Base-by-base conservation (phyloP, 2,797 vertebrate species). In the Schizopygopsis malacanthus region DNA sequence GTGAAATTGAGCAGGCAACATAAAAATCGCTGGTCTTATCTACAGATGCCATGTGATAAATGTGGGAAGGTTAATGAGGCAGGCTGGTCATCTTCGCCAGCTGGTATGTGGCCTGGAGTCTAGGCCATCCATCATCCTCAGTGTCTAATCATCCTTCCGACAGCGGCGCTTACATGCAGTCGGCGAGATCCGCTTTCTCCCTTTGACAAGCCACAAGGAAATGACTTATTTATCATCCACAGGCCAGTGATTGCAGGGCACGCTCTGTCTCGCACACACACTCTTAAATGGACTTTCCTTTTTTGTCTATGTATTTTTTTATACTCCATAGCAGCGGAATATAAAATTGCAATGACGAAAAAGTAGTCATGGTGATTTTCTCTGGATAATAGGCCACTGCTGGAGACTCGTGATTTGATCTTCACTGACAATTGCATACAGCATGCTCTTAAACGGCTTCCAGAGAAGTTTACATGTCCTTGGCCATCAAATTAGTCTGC, bases 81-180 rank as follows among this genome's bases (percentile, higher is more conserved):
- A 77, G 81, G 91, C 89, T 89, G 81, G 90, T 83, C 70, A 78
- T 79, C 79, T 86, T 89, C 89, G 76, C 91, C 92, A 93, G 88
- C 92, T 88, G 78, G 80, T 89, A 85, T 91, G 90, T 87, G 80
- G 89, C 89, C 47, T 52, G 6, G 50, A 88, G 83, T 47, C 75
- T 87, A 86, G 88, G 82, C 87, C 93, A 95, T 96, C 95, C 91
- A 92, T 96, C 95, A 95, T 95, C 92, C 90, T 93, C 92, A 93
- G 90, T 81, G 90, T 89, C 93, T 93, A 94, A 95, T 96, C 93
- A 93, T 93, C 91, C 86, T 91, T 91, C 88, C 83, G 90, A 94
- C 93, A 93, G 91, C 77, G 77, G 65, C 87, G 89, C 91, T 90
- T 91, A 91, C 87, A 91, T 91, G 86, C 90, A 93, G 93, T 94